These are phyloP conservation scores for Oreochromis niloticus DNA, from an alignment of 2,113 vertebrate genomes.

Conservation along the genomic window DNA sequence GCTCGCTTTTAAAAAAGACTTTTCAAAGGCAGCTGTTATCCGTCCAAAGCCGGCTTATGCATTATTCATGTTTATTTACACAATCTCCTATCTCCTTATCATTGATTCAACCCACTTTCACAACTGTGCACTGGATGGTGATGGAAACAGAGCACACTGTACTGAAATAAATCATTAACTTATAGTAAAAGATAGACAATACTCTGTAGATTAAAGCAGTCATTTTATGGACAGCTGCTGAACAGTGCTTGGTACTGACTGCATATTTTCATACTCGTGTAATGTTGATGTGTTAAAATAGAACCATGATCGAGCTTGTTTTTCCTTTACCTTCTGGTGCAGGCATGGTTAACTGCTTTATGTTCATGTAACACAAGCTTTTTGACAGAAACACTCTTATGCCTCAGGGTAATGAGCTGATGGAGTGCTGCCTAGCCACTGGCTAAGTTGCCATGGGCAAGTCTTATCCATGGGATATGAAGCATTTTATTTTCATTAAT, in stretches of 20 bases:
- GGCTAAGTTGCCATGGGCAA: not conserved
- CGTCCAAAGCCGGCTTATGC: slow-evolving; percentile 16
- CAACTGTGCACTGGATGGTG: not conserved
- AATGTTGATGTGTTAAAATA: not conserved
- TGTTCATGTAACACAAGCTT: not conserved
- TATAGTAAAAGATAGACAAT: not conserved
- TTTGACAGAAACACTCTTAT: not conserved
- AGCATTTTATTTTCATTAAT: not conserved
- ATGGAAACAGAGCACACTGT: not conserved
- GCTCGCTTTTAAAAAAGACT: slow-evolving; percentile 34
- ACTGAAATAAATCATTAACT: not conserved
- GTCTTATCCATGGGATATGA: not conserved
- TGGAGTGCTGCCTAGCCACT: not conserved
- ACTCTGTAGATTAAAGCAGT: not conserved
- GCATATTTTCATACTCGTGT: not conserved
- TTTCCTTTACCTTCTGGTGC: not conserved
- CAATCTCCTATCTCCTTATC: slow-evolving; percentile 34
- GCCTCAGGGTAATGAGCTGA: not conserved
- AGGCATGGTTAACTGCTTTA: not conserved
- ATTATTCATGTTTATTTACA: slow-evolving; percentile 60
- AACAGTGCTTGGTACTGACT: not conserved
- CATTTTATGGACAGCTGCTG: not conserved
- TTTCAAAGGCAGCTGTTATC: slow-evolving; percentile 38
- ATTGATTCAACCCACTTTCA: slow-evolving; percentile 15
- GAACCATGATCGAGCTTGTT: not conserved